Conservation (phyloP, 2,113 vertebrate genomes). For the Ciconia maguari region DNA sequence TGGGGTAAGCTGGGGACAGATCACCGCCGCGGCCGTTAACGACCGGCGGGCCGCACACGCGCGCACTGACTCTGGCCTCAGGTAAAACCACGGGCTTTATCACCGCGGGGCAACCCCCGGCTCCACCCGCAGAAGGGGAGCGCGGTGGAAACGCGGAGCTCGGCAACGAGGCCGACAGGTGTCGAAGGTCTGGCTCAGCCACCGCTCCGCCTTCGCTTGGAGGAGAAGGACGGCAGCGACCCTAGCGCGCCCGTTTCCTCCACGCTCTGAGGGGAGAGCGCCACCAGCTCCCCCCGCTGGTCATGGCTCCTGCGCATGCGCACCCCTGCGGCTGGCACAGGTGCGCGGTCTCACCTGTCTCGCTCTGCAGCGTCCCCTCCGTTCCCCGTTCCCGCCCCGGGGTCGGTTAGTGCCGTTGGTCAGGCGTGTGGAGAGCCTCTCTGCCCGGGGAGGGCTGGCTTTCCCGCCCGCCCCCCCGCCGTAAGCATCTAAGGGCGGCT, state of each 20-base stretch:
- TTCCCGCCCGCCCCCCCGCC: too few species aligned
- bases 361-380: fast-evolving
- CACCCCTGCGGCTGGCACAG: not conserved
- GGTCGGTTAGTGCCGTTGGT: not conserved
- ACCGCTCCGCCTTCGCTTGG: not conserved
- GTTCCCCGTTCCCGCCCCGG: not conserved
- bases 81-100: not conserved
- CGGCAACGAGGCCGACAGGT: too few species aligned
- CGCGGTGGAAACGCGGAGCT: not conserved
- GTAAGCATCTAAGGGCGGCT: not conserved
- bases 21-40: too few species aligned
- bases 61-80: not conserved
- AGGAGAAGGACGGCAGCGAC: not conserved
- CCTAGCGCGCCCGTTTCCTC: fast-evolving
- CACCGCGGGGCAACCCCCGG: not conserved
- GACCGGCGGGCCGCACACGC: too few species aligned
- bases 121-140: not conserved
- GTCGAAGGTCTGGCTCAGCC: too few species aligned
- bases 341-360: fast-evolving
- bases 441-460: not conserved
- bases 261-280: not conserved
- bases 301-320: not conserved
- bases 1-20: fast-evolving
- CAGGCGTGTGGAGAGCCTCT: fast-evolving
- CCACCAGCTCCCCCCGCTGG: fast-evolving